Evolutionary conservation across 1,140 invertebrate genomes (phyloP).

Genomic region (Pseudomyrmex cubaensis): DNA sequence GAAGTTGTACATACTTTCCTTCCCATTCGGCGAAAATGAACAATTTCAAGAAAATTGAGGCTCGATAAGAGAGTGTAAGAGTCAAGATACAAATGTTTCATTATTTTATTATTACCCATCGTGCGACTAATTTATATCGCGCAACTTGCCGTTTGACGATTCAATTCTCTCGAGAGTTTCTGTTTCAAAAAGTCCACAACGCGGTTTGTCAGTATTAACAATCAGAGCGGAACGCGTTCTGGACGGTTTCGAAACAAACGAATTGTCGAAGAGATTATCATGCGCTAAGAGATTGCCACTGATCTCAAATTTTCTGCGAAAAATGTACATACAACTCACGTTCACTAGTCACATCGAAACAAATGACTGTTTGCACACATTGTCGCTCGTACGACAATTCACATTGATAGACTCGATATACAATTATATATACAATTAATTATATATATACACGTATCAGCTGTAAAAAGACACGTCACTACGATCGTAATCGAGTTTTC

Average conservation of each 20-base stretch:
- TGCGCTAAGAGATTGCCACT: background rate
- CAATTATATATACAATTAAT: no score
- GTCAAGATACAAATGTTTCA: background rate
- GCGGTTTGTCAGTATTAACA: slow-evolving; percentile 1
- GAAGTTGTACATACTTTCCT: background rate
- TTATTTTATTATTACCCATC: background rate
- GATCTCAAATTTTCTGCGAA: background rate
- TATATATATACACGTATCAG: no score
- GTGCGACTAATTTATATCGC: background rate
- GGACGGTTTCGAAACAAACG: background rate
- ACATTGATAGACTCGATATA: background rate
- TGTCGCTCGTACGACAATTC: background rate
- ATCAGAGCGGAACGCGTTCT: background rate
- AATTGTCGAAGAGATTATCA: background rate
- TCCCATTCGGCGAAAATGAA: background rate
- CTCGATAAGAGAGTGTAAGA: background rate
- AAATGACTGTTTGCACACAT: background rate
- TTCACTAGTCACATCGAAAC: background rate
- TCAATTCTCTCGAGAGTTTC: background rate
- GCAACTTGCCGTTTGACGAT: background rate
- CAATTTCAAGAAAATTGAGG: background rate
- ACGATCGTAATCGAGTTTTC: no score
- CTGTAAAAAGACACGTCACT: no score
- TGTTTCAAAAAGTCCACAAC: background rate
- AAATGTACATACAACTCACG: background rate